Conservation (phyloP, 64 coral and sea anemone genomes). For the Actinia equina region DNA sequence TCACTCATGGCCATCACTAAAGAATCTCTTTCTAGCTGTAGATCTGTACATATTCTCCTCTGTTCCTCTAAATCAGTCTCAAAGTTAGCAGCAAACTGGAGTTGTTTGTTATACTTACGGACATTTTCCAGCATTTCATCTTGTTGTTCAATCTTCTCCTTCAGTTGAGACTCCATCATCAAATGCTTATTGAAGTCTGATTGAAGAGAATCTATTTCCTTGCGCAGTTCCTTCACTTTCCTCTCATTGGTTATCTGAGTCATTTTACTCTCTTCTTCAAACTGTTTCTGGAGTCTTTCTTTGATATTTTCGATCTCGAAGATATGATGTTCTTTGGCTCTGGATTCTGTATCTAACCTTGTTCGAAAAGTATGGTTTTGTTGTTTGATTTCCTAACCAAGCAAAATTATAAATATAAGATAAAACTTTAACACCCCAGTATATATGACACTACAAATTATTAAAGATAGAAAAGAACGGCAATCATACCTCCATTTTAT, state of each 20-base stretch:
- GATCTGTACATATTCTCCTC: constrained; percentile 41
- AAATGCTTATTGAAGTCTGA: constrained; percentile 70
- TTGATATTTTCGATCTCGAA: constrained; percentile 87
- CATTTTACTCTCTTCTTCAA: constrained; percentile 53
- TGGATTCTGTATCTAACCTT: constrained; percentile 58
- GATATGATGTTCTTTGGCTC: constrained; percentile 38
- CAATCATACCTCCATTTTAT: constrained; percentile 70
- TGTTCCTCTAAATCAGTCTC: constrained; percentile 79
- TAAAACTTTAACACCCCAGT: too few relatives aligned
- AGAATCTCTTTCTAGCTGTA: constrained; percentile 67
- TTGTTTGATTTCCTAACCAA: constrained; percentile 75
- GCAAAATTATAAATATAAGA: not conserved
- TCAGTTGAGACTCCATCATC: constrained; percentile 72
- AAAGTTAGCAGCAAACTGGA: constrained; percentile 69
- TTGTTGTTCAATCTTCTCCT: constrained; percentile 87
- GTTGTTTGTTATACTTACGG: constrained; percentile 60
- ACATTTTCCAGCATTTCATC: constrained; percentile 78
- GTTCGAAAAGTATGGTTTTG: constrained; percentile 73
- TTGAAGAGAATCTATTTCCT: constrained; percentile 86
- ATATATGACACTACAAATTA: not conserved
- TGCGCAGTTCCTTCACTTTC: constrained; percentile 81
- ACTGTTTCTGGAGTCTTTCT: constrained; percentile 75
- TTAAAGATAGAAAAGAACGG: not conserved
- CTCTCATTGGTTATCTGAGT: constrained; percentile 52
- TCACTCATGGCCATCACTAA: constrained; percentile 63